Base-by-base conservation (phyloP, 1,140 invertebrate genomes). In the Alviniconcha marisindica region DNA sequence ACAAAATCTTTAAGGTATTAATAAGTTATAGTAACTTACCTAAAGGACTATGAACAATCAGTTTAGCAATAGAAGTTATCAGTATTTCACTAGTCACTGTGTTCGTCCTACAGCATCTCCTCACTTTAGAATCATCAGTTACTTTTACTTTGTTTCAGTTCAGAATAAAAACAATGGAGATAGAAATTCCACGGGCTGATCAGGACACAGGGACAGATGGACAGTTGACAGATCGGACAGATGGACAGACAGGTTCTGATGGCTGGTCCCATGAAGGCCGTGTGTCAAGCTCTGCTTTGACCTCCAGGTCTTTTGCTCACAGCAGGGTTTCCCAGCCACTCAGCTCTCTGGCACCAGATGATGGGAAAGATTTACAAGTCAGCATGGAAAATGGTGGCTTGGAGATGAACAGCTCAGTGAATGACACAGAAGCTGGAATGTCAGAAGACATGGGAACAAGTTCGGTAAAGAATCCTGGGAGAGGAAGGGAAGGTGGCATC, bases 131-230 rank as follows among this genome's bases (percentile, higher is more conserved):
- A 24, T n/a, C 4, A 63, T 63, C 7, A 7, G 7, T n/a, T 63
- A 63, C 7, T 63, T 10, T 5, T 63, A n/a, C 7, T 63, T 24
- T 63, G 5, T 24, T 24, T 5, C 28, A 63, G 21, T 10, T 63
- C 24, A 63, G 28, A 31, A n/a, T n/a, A 40, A 42, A 21, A 40
- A 21, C 36, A 40, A 76, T 76, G 73, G 73, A 76, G 42, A 76
- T 76, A 21, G 42, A 76, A 36, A 76, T 76, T 51, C 73, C 73
- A 24, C 21, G 31, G 7, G 73, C 73, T 31, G 73, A 54, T 21
- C 73, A 76, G 42, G 73, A 76, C 73, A 51, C 24, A 0, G 44
- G 31, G 14, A 18, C 42, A 12, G 73, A 76, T 1, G 38, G 73
- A 14, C 73, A 51, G 42, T 18, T 24, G 10, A 76, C 73, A 7